Conservation (phyloP, 35 echinoderm and acorn worm genomes). For the Heliocidaris erythrogramma region DNA sequence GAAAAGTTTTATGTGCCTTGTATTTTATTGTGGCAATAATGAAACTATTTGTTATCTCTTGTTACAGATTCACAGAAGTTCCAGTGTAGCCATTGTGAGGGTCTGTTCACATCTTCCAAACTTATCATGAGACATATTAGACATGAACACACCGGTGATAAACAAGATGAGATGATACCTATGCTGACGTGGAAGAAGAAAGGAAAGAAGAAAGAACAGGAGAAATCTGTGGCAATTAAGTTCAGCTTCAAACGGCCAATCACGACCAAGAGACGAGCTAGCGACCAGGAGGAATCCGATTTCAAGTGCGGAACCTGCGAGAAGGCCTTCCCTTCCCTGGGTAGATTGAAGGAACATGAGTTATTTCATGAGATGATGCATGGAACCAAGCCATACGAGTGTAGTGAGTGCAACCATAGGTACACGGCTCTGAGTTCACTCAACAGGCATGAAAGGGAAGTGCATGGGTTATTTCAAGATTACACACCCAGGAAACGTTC, state of each 20-base stretch:
- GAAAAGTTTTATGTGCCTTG: no score
- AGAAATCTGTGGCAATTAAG: neutral
- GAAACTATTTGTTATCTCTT: neutral
- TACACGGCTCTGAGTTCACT: constrained; percentile 7
- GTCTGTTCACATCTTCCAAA: neutral
- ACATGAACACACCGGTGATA: neutral
- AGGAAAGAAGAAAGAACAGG: neutral
- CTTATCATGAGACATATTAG: constrained; percentile 1
- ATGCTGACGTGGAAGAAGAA: neutral
- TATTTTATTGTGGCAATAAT: neutral
- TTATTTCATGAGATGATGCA: constrained; percentile 9
- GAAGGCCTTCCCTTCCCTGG: constrained; percentile 5
- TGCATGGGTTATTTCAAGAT: neutral
- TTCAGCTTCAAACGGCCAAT: neutral
- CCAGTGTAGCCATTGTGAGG: neutral
- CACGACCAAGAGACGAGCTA: neutral
- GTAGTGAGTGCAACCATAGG: neutral
- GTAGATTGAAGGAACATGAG: neutral
- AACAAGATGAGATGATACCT: neutral
- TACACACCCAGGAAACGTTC: neutral
- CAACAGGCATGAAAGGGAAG: constrained; percentile 7
- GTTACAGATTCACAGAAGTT: constrained; percentile 24
- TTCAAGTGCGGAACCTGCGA: neutral
- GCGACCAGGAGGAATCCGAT: neutral
- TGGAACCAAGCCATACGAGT: neutral